Base-by-base conservation (phyloP, 2,888 invertebrate genomes). In the Pasiphila rectangulata region DNA sequence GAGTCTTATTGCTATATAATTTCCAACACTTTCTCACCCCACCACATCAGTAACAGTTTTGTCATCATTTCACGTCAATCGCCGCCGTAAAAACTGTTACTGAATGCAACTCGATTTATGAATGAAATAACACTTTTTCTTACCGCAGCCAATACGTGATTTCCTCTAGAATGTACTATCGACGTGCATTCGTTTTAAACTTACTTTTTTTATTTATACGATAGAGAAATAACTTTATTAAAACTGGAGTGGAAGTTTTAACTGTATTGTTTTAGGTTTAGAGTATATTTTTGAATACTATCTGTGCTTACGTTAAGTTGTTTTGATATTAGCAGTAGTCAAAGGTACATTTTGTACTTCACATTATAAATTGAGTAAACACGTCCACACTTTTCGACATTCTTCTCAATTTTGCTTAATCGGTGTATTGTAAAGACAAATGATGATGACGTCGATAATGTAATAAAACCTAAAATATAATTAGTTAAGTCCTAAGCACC, bases 91-190 rank as follows among this genome's bases (percentile, higher is more conserved):
- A 79, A 81, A 78, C 74, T 56, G 62, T 63, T 70, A 66, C 78
- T 85, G 75, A 86, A 85, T 86, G 83, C 83, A 70, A 85, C 81
- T 85, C 83, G 78, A 84, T 87, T 87, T 86, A 87, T 88, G 87
- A 88, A 88, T 88, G 87, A 85, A 87, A 87, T 86, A 85, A 83
- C 76, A 72, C 81, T 86, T 86, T 70, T 81, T 84, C 73, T 67
- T 65, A 82, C 84, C 83, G 83, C 79, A 83, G 73, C 84, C 75
- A 83, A 86, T 87, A 88, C 87, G 87, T 88, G 87, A 83, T 83
- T 86, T 85, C 86, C 86, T 87, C 77, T 80, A 35, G 39, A 47
- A 41, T 42, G 29, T 29, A 23, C 27, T 29, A 20, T 12, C 72
- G 78, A 83, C 84, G 86, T 86, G 84, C 84, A 84, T 84, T 84